Evolutionary conservation across 2,113 vertebrate species (phyloP).

Genomic region (Aleadryas rufinucha): DNA sequence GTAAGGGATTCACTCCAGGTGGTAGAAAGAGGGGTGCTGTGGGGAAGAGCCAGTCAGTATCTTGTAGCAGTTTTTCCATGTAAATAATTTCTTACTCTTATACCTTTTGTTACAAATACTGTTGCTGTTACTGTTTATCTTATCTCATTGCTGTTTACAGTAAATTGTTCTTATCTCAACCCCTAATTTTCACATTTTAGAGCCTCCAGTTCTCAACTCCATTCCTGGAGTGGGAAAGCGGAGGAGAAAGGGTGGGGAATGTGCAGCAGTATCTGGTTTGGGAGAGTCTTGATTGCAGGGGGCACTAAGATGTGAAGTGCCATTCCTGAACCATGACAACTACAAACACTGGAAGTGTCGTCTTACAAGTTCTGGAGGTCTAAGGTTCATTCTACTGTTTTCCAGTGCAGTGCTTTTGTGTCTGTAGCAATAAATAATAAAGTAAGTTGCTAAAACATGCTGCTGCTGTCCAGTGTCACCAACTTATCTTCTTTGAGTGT

Average conservation of each 20-base stretch:
- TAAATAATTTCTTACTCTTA: background rate
- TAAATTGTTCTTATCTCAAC: background rate
- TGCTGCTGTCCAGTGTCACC: background rate
- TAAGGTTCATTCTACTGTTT: background rate
- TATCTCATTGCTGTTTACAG: background rate
- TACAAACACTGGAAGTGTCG: background rate
- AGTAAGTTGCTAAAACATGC: background rate
- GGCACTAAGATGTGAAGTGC: background rate
- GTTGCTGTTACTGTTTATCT: background rate
- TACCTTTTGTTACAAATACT: background rate
- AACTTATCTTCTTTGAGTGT: background rate
- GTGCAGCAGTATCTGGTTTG: background rate
- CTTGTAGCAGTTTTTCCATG: accelerated
- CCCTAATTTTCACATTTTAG: background rate
- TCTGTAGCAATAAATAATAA: background rate
- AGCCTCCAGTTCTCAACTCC: background rate
- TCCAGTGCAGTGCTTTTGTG: background rate
- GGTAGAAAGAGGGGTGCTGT: background rate
- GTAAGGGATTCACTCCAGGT: background rate
- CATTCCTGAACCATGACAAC: background rate
- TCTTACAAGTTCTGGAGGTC: background rate
- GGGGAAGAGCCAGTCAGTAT: background rate
- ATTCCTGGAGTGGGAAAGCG: background rate
- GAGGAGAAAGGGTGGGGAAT: accelerated
- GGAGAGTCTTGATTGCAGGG: background rate